Conservation (phyloP, 2,888 invertebrate genomes). For the Dolichopus griseipennis region DNA sequence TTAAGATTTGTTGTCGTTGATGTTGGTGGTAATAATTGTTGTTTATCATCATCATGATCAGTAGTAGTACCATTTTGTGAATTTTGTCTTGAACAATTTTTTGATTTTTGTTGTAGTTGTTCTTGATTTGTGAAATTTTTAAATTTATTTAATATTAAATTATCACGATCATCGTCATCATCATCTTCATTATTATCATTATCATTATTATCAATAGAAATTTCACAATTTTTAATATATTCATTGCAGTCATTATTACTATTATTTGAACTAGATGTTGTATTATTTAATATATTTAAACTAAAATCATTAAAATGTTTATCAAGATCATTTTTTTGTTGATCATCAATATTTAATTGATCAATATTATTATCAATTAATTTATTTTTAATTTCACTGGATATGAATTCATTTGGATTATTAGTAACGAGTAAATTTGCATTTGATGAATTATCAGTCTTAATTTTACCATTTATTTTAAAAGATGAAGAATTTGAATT, state of each 20-base stretch:
- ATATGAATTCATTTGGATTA: neutral
- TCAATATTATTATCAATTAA: slow-evolving; percentile 2
- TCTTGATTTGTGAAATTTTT: neutral
- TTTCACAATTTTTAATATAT: neutral
- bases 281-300: neutral
- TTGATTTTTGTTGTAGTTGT: slow-evolving; percentile 8
- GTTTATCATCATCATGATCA: neutral
- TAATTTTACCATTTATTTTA: neutral
- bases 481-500: too few relatives aligned
- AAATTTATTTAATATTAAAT: too few relatives aligned
- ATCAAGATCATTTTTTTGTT: neutral
- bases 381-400: slow-evolving; percentile 1
- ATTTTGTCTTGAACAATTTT: neutral
- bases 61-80: neutral
- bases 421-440: neutral
- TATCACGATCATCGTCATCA: too few relatives aligned
- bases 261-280: slow-evolving; percentile 2
- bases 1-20: slow-evolving; percentile 11
- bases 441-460: neutral
- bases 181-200: too few relatives aligned
- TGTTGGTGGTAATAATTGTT: neutral
- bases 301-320: neutral
- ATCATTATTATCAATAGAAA: too few relatives aligned
- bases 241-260: neutral
- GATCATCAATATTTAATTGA: neutral